Base-by-base conservation (phyloP, 2,797 vertebrate species). In the Sylvilagus floridanus region DNA sequence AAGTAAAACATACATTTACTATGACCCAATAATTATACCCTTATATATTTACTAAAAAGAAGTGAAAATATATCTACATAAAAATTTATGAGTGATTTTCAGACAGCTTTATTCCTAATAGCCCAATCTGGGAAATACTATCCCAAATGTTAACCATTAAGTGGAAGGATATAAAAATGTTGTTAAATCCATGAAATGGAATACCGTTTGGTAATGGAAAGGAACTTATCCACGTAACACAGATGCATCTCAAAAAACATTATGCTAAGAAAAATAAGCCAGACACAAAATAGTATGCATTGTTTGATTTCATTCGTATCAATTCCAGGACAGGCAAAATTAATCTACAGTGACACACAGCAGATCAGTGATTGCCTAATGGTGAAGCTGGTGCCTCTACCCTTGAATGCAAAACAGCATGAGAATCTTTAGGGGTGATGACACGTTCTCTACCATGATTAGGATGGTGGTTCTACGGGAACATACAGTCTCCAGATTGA, bases 1-100 rank as follows among this genome's bases (percentile, higher is more conserved):
- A 72, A 72, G 47, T 85, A 91, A 83, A 92, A 86, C 19, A 75
- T 73, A 82, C 5, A 71, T 4, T 84, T 92, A 47, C 4, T 85
- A 69, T 12, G 28, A 82, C 37, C 19, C 8, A 88, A 19, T 52
- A 91, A 95, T 78, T 95, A 88, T 1, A 94, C 22, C 47, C 24
- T 57, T 66, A 79, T 24, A 11, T 17, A 91, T 89, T 89, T 91
- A 88, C 32, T 37, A 26, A 86, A 94, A 1, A 93, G 35, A 89
- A 97, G 92, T 57, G 12, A 90, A 95, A 94, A 88, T 11, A 63
- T 50, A 92, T 35, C 28, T 87, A 82, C 2, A 65, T 16, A 84
- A 92, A 88, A 35, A 91, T 72, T 89, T 91, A 24, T 81, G 93
- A 85, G 89, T 75, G 10, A 83, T 68, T 16, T 82, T 89, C 50